Evolutionary conservation across 2,888 invertebrate genomes (phyloP).

Genomic region (Pelosia muscerda): DNA sequence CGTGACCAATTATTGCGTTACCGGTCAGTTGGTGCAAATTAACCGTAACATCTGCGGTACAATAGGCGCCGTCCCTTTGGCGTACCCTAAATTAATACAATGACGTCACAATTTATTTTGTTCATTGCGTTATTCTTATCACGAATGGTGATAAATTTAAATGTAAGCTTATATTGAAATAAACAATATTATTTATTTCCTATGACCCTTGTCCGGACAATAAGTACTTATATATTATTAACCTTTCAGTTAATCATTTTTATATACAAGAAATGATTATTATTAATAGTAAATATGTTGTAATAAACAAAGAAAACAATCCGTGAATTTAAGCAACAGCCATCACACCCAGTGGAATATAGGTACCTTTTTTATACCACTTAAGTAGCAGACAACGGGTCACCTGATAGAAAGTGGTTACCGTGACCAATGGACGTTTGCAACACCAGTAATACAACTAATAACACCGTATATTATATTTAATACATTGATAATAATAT

Average conservation of each 20-base stretch:
- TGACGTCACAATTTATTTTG: neutral
- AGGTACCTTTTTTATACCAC: too few relatives aligned
- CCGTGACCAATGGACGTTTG: too few relatives aligned
- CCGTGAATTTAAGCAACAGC: slow-evolving; percentile 11
- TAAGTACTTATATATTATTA: too few relatives aligned
- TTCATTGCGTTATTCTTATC: neutral
- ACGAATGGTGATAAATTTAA: neutral
- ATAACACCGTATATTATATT: slow-evolving; percentile 19
- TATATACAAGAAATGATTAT: neutral
- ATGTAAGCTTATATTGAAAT: neutral
- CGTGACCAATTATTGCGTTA: neutral
- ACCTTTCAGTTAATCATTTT: too few relatives aligned
- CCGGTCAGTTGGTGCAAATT: slow-evolving; percentile 1
- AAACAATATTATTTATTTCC: too few relatives aligned
- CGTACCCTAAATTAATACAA: neutral
- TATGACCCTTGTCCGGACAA: too few relatives aligned
- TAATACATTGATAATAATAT: slow-evolving; percentile 41
- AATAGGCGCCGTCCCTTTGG: neutral
- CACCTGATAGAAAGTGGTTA: too few relatives aligned
- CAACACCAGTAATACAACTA: slow-evolving; percentile 19
- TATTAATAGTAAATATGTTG: neutral
- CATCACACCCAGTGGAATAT: slow-evolving; percentile 12
- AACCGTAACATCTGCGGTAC: neutral
- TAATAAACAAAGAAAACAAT: neutral
- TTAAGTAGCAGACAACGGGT: too few relatives aligned